phyloP scores from a whole-genome alignment of 2,888 invertebrate species.

The Amiota minor region DNA sequence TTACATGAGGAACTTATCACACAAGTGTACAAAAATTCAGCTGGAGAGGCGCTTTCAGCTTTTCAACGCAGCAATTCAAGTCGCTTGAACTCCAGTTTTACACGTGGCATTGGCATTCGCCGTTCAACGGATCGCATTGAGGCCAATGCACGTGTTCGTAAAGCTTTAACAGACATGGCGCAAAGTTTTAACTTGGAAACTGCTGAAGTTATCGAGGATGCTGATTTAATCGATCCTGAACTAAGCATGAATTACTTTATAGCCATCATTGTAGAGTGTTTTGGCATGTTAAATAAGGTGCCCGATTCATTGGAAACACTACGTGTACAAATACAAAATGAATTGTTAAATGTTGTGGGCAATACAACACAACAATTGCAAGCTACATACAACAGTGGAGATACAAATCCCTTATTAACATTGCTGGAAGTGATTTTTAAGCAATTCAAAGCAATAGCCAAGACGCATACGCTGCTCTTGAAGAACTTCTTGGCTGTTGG shows the following conservation, averaged over 20 bases:
- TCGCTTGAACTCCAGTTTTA: constrained; percentile 77
- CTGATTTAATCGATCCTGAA: constrained; percentile 77
- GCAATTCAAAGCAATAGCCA: constrained; percentile 87
- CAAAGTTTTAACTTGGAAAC: constrained; percentile 72
- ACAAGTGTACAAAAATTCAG: constrained; percentile 81
- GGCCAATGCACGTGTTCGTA: constrained; percentile 75
- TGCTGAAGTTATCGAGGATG: constrained; percentile 76
- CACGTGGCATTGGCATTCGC: constrained; percentile 76
- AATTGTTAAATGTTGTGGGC: constrained; percentile 85
- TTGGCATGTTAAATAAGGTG: constrained; percentile 86
- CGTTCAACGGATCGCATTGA: constrained; percentile 77
- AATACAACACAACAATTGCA: constrained; percentile 85
- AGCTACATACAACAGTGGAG: constrained; percentile 58
- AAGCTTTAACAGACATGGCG: constrained; percentile 76
- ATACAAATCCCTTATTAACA: constrained; percentile 75
- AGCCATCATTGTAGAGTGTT: constrained; percentile 87
- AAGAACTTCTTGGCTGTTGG: constrained; percentile 79
- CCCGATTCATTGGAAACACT: constrained; percentile 90
- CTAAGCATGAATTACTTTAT: constrained; percentile 81
- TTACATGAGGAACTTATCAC: constrained; percentile 82
- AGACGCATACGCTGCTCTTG: constrained; percentile 82
- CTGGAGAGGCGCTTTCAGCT: constrained; percentile 74
- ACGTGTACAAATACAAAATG: constrained; percentile 87
- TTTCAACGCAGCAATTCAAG: constrained; percentile 79
- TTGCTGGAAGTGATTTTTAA: constrained; percentile 85